phyloP scores from a whole-genome alignment of 2,888 invertebrate species.

The Volucella inanis region DNA sequence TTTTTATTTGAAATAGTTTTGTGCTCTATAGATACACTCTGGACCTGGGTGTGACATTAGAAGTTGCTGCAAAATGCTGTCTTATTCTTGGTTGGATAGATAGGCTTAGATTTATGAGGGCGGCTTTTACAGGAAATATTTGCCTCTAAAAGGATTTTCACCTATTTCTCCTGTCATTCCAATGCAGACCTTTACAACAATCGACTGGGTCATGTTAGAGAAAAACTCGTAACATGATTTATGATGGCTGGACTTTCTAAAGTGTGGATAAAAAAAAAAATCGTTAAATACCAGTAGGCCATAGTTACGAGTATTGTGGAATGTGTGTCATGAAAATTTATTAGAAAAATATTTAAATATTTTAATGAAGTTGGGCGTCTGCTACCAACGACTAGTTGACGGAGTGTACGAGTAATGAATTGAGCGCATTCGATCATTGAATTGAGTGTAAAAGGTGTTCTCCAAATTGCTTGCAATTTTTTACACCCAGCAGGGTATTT shows the following conservation, averaged over 20 bases:
- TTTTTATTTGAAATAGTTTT: slow-evolving; percentile 21
- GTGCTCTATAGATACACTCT: slow-evolving; percentile 1
- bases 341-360: slow-evolving; percentile 8
- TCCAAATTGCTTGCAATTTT: no score
- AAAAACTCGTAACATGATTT: slow-evolving; percentile 3
- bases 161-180: no score
- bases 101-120: not conserved
- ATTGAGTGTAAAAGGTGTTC: no score
- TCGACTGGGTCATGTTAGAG: no score
- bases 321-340: slow-evolving; percentile 28
- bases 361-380: slow-evolving; percentile 12
- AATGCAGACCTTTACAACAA: no score
- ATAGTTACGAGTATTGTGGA: not conserved
- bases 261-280: no score
- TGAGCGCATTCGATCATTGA: no score
- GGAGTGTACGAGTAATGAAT: no score
- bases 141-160: not conserved
- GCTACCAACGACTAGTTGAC: not conserved
- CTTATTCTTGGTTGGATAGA: not conserved
- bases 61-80: slow-evolving; percentile 21
- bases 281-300: slow-evolving; percentile 6
- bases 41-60: slow-evolving; percentile 23
- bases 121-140: not conserved
- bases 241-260: slow-evolving; percentile 22
- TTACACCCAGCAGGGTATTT: no score